Base-by-base conservation (phyloP, 2,113 vertebrate species). In the Cranoglanis bouderius region DNA sequence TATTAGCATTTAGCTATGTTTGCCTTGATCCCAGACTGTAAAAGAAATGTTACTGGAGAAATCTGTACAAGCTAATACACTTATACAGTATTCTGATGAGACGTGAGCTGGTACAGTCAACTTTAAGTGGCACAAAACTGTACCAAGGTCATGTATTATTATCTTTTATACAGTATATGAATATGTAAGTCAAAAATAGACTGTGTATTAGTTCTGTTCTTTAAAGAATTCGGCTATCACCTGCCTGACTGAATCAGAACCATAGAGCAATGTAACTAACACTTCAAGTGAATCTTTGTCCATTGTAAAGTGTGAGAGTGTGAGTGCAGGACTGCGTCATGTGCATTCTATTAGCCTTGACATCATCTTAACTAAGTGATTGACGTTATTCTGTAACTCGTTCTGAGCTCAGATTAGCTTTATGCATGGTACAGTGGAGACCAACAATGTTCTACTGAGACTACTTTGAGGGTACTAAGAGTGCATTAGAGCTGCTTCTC, bases 351-450 rank as follows among this genome's bases (percentile, higher is more conserved):
- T 90, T 83, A 83, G 87, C 80, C 26, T 82, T 90, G 87, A 78
- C 85, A 90, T 70, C 84, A 89, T 75, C 67, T 78, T 61, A 75
- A 88, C n/a, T 87, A 77, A 87, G 80, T 91, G 90, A 90, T 55
- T 90, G 90, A 90, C 85, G 84, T 85, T 89, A 70, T 86, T 86
- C 81, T 80, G 65, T 77, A 67, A 72, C 75, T 86, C 26, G n/a
- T 65, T 82, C 32, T 70, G 51, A 72, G 78, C 51, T 72, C 80
- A 82, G 74, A 83, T 87, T 85, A 85, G 75, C 81, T 86, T 87
- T 86, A 87, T 74, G 63, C 61, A 87, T 89, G 59, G 81, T 89
- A 91, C 90, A 82, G 63, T 85, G 88, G 90, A 91, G 90, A 89
- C 61, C 90, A 87, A 85, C 88, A 91, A 72, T 86, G 80, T 87